Percentiles rank a stretch among this genome's conserved stretches.
Evolutionary conservation across 2,797 vertebrate genomes (phyloP).

Genomic region (Percopsis omiscomaycus): DNA sequence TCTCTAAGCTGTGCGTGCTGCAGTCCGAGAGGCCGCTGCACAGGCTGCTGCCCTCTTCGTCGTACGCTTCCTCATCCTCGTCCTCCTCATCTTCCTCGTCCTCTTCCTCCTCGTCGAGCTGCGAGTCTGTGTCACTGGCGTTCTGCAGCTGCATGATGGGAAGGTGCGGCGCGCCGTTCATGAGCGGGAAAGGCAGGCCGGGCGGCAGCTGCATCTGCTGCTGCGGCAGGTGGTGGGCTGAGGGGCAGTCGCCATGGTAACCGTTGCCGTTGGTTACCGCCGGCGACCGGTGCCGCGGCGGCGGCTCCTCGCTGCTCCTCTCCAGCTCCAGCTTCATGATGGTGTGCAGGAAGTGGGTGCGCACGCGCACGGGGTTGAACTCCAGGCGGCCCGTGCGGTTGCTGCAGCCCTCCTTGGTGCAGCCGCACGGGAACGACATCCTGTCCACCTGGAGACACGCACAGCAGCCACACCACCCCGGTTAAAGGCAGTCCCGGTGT

Average conservation of each 20-base stretch:
- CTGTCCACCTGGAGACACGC: constrained; percentile 85
- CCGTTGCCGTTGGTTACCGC: constrained; percentile 83
- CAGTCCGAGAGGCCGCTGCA: constrained; percentile 93
- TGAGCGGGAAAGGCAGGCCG: constrained; percentile 82
- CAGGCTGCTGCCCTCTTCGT: constrained; percentile 87
- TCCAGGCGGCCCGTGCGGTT: constrained; percentile 91
- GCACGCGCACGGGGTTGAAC: constrained; percentile 94
- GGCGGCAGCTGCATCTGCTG: constrained; percentile 64
- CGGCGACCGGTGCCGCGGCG: constrained; percentile 75
- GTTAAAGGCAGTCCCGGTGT: neutral
- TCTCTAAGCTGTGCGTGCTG: constrained; percentile 91
- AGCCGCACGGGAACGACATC: constrained; percentile 95
- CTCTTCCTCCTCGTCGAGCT: constrained; percentile 60
- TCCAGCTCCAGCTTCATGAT: constrained; percentile 97
- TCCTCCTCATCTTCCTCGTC: constrained; percentile 83
- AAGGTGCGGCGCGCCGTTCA: constrained; percentile 78
- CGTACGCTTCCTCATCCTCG: constrained; percentile 70
- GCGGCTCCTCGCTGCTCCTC: constrained; percentile 87
- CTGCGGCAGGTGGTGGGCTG: constrained; percentile 72
- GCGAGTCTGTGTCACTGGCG: constrained; percentile 36
- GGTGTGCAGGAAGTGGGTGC: constrained; percentile 96
- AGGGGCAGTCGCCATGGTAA: constrained; percentile 84
- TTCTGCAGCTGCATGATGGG: constrained; percentile 81
- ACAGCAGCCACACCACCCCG: neutral
- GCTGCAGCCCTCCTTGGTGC: constrained; percentile 92